These are phyloP conservation scores for Myanophis thanlyinensis DNA, from an alignment of 2,113 vertebrate genomes.

Conservation along the genomic window DNA sequence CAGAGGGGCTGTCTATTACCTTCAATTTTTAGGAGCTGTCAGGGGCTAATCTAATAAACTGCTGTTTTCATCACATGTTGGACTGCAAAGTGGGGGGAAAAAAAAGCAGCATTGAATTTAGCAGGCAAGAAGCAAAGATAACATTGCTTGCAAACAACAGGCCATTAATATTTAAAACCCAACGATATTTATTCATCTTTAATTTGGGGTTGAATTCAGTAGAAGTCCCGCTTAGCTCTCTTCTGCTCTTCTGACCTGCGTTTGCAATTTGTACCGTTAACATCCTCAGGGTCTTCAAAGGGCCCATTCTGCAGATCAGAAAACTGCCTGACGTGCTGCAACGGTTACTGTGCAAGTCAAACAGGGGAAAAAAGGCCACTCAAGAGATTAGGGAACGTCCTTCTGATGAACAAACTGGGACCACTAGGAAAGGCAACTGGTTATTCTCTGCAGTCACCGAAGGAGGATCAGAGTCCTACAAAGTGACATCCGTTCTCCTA, in stretches of 20 bases:
- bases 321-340: neutral
- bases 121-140: neutral
- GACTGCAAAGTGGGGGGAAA: neutral
- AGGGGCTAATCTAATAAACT: neutral
- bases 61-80: neutral
- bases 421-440: neutral
- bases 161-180: constrained; percentile 25
- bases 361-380: neutral
- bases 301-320: neutral
- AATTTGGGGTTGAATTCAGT: neutral
- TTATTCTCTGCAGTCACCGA: neutral
- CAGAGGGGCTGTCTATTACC: neutral
- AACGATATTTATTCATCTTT: constrained; percentile 22
- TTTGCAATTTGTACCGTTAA: neutral
- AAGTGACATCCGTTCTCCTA: neutral
- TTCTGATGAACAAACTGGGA: neutral
- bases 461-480: neutral
- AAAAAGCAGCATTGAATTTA: neutral
- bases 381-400: neutral
- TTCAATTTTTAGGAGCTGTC: neutral
- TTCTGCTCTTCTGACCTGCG: neutral
- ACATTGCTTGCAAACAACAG: constrained; percentile 23
- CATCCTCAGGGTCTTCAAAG: neutral
- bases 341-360: neutral
- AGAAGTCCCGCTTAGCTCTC: neutral